Evolutionary conservation across 2,888 invertebrate species (phyloP).

Genomic region (Brassicogethes aeneus): DNA sequence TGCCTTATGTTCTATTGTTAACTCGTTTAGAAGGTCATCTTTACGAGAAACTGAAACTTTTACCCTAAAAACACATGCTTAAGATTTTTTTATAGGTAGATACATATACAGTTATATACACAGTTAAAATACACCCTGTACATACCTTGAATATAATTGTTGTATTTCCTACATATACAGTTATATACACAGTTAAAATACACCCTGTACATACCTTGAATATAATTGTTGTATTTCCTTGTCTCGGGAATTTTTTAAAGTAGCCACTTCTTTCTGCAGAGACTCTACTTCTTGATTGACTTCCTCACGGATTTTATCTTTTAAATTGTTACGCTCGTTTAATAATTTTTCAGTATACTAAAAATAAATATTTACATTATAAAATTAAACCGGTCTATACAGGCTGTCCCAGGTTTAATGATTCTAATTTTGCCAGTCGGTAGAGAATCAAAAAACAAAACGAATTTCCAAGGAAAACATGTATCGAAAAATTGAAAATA

Average conservation of each 20-base stretch:
- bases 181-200: too few species aligned
- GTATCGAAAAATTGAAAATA: too few species aligned
- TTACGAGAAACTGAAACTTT: constrained; percentile 74
- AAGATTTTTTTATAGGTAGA: too few species aligned
- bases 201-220: too few species aligned
- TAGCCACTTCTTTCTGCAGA: constrained; percentile 52
- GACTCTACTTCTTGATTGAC: constrained; percentile 54
- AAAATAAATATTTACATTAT: constrained; percentile 7
- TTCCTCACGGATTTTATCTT: constrained; percentile 51
- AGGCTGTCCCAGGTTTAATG: too few species aligned
- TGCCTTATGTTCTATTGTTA: constrained; percentile 61
- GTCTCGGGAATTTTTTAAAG: constrained; percentile 54
- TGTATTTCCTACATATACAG: too few species aligned
- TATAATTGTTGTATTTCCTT: constrained; percentile 71
- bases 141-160: constrained; percentile 72
- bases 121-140: too few species aligned
- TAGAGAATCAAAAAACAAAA: too few species aligned
- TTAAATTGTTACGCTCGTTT: constrained; percentile 48
- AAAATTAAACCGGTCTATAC: too few species aligned
- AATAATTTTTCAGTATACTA: constrained; percentile 44
- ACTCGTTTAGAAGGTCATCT: constrained; percentile 63
- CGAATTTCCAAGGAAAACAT: too few species aligned
- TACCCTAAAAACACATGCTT: constrained; percentile 55
- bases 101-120: too few species aligned
- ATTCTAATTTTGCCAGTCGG: too few species aligned